Percentiles rank a stretch among this genome's conserved stretches.
Conservation (phyloP, 2,888 invertebrate species). For the Scaptomyza parva region DNA sequence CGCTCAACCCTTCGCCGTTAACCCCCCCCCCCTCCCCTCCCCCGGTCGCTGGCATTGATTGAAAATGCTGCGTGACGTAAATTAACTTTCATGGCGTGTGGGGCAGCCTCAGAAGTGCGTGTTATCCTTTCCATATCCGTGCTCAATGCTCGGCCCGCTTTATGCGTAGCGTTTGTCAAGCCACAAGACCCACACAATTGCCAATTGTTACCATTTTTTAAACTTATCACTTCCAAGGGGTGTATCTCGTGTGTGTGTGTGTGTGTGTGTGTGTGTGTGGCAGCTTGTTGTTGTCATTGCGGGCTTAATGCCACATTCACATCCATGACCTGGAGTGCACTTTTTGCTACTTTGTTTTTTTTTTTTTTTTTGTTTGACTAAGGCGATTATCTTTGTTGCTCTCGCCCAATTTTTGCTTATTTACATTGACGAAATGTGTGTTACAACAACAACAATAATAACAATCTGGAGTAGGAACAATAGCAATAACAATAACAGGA, state of each 20-base stretch:
- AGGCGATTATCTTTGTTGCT: constrained; percentile 73
- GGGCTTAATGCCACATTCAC: constrained; percentile 61
- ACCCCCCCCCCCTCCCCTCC: constrained; percentile 17
- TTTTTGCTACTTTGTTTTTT: constrained; percentile 54
- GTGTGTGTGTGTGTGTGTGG: constrained; percentile 38
- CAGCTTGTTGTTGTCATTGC: constrained; percentile 76
- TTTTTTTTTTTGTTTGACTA: constrained; percentile 53
- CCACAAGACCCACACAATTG: constrained; percentile 78
- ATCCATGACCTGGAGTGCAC: constrained; percentile 69
- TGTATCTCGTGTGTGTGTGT: constrained; percentile 21
- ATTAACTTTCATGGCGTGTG: constrained; percentile 74
- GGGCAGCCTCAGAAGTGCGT: constrained; percentile 68
- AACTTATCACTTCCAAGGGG: constrained; percentile 49
- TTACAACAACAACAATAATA: constrained; percentile 37
- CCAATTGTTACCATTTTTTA: constrained; percentile 78
- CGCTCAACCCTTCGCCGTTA: constrained; percentile 38
- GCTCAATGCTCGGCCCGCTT: constrained; percentile 4
- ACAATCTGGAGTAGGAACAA: constrained; percentile 28
- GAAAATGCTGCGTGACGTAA: constrained; percentile 79
- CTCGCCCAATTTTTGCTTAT: constrained; percentile 67
- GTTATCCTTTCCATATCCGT: constrained; percentile 70
- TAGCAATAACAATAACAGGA: constrained; percentile 70
- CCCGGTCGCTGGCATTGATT: constrained; percentile 70
- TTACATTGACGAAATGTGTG: constrained; percentile 78
- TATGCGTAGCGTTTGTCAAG: constrained; percentile 58